Base-by-base conservation (phyloP, 2,888 invertebrate species). In the Amiota communis region DNA sequence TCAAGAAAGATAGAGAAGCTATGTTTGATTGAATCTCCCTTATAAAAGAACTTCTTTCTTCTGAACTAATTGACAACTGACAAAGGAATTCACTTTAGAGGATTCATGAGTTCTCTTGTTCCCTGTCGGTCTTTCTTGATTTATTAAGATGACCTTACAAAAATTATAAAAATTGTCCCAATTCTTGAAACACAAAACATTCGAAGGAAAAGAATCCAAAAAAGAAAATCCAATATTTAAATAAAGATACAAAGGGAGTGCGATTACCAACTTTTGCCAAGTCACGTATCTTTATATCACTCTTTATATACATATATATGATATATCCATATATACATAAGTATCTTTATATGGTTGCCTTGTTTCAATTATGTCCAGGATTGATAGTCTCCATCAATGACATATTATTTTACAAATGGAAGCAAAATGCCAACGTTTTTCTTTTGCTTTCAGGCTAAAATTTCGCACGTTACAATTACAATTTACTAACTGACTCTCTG, bases 391-490 rank as follows among this genome's bases (percentile, higher is more conserved):
- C 77, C 77, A 77, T 83, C 81, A 80, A 83, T 83, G 83, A 83
- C 85, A 83, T 84, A 84, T 83, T 81, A 80, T 83, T 84, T 83
- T 77, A 83, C 83, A 80, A 82, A 83, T 81, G 82, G 78, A 81
- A 79, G 79, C 77, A 77, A 59, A 11, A 59, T 36, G 36, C 36
- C 36, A 36, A 36, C 36, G 36, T 36, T 36, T 36, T 36, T 36
- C 6, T 36, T 36, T 36, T 63, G 70, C 78, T 72, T 77, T 70
- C 75, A 75, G 76, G 73, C 67, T 76, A 75, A 80, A 80, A 75
- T 74, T 81, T 83, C 79, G 84, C 82, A 83, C 83, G 81, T 84
- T 84, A 82, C 85, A 83, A 83, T 84, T 83, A 79, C 77, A 70
- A 73, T 73, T 59, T 17, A 11, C 17, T 20, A 10, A 48, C 53